Conservation (phyloP, 92 coral and sea anemone species). For the Bergia sp. region DNA sequence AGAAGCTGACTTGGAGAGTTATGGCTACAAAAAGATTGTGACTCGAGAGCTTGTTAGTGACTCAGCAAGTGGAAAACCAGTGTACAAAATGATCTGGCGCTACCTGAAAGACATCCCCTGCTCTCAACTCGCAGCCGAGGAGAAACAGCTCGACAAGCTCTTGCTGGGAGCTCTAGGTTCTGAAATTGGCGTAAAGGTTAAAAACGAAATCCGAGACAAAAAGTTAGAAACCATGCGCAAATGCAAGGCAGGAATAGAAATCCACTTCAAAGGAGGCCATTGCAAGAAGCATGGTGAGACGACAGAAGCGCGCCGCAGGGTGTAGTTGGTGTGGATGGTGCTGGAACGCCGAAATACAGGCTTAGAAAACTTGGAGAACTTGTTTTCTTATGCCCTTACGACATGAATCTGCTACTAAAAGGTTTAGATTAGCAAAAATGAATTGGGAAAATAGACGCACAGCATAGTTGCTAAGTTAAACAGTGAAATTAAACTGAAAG, state of each 20-base stretch:
- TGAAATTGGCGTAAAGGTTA: not conserved
- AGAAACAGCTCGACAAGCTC: not conserved
- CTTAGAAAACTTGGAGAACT: too few species aligned
- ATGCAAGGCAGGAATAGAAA: not conserved
- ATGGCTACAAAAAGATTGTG: not conserved
- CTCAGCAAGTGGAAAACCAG: not conserved
- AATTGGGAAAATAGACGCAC: too few species aligned
- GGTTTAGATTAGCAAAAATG: too few species aligned
- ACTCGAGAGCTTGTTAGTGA: not conserved
- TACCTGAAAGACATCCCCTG: conserved; percentile 10
- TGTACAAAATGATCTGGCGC: not conserved
- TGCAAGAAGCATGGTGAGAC: not conserved
- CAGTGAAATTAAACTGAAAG: too few species aligned
- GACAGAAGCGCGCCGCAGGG: not conserved
- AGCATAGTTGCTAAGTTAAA: too few species aligned
- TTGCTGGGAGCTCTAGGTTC: not conserved
- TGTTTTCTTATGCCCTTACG: too few species aligned
- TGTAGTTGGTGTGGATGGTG: not conserved
- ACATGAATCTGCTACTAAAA: too few species aligned
- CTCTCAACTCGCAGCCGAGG: not conserved
- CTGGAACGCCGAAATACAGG: not conserved
- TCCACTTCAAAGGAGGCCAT: not conserved
- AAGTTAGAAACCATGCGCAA: not conserved
- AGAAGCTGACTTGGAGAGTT: not conserved
- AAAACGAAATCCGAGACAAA: not conserved